phyloP scores from a whole-genome alignment of 2,888 invertebrate species.

The Amitus sp. region DNA sequence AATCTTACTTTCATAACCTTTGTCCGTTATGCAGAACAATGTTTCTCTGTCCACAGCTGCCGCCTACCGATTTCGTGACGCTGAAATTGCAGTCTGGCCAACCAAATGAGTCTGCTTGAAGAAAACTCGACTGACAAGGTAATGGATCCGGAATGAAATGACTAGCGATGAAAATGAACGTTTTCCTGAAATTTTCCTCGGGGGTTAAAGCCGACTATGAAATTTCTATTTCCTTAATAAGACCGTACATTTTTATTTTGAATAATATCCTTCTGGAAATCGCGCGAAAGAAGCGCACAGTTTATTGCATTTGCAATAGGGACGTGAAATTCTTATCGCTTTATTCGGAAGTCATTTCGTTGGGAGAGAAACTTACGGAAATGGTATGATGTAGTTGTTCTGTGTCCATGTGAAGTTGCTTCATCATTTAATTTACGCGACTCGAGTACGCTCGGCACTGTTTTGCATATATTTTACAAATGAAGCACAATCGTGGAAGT shows the following conservation, averaged over 20 bases:
- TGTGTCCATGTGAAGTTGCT: too few species aligned
- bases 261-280: background rate
- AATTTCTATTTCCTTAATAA: constrained; percentile 1
- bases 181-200: constrained; percentile 16
- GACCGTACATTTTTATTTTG: background rate
- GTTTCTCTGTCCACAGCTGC: background rate
- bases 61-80: background rate
- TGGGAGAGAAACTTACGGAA: too few species aligned
- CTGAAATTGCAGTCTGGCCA: constrained; percentile 1
- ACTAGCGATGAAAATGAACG: constrained; percentile 12
- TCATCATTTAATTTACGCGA: too few species aligned
- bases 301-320: too few species aligned
- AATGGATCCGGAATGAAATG: constrained; percentile 5
- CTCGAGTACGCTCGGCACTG: too few species aligned
- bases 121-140: constrained; percentile 11
- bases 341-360: too few species aligned
- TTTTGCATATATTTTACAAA: constrained; percentile 11
- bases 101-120: constrained; percentile 9
- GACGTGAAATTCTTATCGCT: too few species aligned
- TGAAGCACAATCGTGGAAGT: constrained; percentile 20
- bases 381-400: too few species aligned
- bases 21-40: background rate
- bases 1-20: background rate
- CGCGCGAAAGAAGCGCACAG: too few species aligned
- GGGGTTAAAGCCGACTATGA: background rate